phyloP scores from a whole-genome alignment of 2,113 vertebrate species.

The Uria lomvia region DNA sequence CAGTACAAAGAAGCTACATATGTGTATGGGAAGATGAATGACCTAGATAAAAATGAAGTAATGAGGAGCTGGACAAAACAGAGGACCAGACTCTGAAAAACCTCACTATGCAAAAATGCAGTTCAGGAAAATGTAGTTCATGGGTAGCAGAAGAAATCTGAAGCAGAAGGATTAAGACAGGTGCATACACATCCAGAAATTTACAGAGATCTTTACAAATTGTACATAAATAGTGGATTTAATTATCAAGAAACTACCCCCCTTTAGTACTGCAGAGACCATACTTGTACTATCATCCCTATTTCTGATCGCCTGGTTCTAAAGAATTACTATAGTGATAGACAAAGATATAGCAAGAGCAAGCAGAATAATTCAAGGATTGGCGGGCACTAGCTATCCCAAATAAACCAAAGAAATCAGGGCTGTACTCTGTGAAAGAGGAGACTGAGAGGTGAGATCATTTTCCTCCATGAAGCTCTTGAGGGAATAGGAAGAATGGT shows the following conservation, averaged over 20 bases:
- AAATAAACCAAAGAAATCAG: conserved; percentile 21
- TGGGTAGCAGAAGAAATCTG: background rate
- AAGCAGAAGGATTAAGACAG: background rate
- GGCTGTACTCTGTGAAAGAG: background rate
- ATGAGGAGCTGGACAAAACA: conserved; percentile 6
- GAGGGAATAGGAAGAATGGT: background rate
- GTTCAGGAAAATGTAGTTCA: background rate
- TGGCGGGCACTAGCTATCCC: background rate
- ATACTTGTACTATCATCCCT: conserved; percentile 16
- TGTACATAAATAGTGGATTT: background rate
- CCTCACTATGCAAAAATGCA: background rate
- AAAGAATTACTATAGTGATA: background rate
- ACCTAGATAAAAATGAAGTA: conserved; percentile 36
- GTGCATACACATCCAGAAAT: background rate
- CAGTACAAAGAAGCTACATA: background rate
- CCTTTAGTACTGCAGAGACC: background rate
- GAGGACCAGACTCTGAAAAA: background rate
- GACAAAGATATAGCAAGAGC: background rate
- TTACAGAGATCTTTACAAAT: conserved; percentile 20
- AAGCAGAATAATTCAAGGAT: background rate
- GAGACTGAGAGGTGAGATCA: background rate
- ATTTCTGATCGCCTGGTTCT: conserved; percentile 17
- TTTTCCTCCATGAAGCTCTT: background rate
- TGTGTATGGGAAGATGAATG: conserved; percentile 2
- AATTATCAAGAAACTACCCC: conserved; percentile 33